Base-by-base conservation (phyloP, 2,797 vertebrate genomes). In the Pangasius krempfi region DNA sequence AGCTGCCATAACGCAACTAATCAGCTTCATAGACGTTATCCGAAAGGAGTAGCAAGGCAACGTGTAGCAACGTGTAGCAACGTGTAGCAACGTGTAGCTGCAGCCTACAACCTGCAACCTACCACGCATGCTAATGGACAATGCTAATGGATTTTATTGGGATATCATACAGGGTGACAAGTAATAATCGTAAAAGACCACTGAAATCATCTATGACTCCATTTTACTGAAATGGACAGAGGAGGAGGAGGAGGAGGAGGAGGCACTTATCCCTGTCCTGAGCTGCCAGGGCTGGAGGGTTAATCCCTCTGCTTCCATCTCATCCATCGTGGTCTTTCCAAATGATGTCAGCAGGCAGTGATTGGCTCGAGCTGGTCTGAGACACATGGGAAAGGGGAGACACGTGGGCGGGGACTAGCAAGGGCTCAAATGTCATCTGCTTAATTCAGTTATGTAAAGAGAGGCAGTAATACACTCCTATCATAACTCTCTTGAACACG, bases 391-490 rank as follows among this genome's bases (percentile, higher is more conserved):
- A 90, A 87, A 54, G 47, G 47, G 30, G 47, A 68, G n/a, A 52
- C 62, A 25, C 10, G 30, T n/a, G 78, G 83, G 83, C 9, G 84
- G 86, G 87, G 54, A 78, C 44, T 82, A 64, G 86, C 68, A 72
- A 47, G 64, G 60, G 68, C 62, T 70, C 76, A 64, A 90, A 85
- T 86, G 40, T 92, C 93, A 94, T 94, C 94, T 93, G 95, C 91
- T 94, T 95, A 94, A 94, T 94, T 95, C 94, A 91, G 92, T 96
- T 96, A 96, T 94, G 93, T 96, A 96, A 96, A 95, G 92, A 93
- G 92, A 87, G 94, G 94, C 90, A 92, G 94, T 94, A 94, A 94
- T 94, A 93, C 91, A 95, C 92, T 95, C 82, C 87, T 87, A 89
- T 90, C 85, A 91, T 93, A 93, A 83, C 91, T 88, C 88, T 89